phyloP scores from a whole-genome alignment of 1,140 invertebrate species.

The Nautilus pompilius region DNA sequence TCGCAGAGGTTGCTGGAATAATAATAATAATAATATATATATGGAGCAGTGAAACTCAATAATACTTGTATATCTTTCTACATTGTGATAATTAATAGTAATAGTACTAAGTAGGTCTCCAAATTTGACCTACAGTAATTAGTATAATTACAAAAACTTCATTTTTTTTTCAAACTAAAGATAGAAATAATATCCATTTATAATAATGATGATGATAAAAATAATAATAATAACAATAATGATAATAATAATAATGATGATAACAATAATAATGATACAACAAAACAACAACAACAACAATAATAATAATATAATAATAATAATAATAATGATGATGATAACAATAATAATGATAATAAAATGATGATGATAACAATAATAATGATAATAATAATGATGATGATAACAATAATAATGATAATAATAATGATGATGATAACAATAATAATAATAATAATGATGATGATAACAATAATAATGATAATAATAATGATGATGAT shows the following conservation, averaged over 20 bases:
- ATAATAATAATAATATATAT: no score
- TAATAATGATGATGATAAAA: neutral
- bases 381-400: neutral
- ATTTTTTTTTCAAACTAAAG: no score
- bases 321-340: neutral
- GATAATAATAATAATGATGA: neutral
- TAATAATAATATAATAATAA: neutral
- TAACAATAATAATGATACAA: neutral
- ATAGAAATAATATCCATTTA: neutral
- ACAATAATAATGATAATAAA: neutral
- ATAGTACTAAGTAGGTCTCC: no score
- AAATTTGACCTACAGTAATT: no score
- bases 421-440: slow-evolving; percentile 5
- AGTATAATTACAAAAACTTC: no score
- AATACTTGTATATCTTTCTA: no score
- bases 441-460: slow-evolving; percentile 3
- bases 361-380: neutral
- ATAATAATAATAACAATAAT: neutral
- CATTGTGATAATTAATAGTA: no score
- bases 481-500: neutral
- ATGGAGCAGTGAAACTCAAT: no score
- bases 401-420: slow-evolving; percentile 1
- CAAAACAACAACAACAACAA: neutral
- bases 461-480: neutral
- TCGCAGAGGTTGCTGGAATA: no score